Evolutionary conservation across 2,113 vertebrate genomes (phyloP).

Genomic region (Donacobius atricapilla): DNA sequence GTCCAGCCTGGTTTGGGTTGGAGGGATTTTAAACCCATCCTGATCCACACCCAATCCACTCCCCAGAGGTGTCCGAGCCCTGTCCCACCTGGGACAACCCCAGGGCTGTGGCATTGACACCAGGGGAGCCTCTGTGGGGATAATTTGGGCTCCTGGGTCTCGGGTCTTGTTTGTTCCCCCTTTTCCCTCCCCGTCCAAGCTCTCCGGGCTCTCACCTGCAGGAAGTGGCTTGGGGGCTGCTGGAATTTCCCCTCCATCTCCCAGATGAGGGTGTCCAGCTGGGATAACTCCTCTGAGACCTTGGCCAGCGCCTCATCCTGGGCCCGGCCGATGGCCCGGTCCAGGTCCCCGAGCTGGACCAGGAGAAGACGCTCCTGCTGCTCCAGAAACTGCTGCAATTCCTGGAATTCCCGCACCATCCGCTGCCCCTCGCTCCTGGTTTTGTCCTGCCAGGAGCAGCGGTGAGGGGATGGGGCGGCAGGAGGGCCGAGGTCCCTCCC

Average conservation of each 20-base stretch:
- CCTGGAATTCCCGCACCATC: background rate
- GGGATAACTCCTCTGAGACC: background rate
- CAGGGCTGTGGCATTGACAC: background rate
- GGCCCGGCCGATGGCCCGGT: background rate
- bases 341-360: background rate
- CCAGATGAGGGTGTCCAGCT: background rate
- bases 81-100: no score
- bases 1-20: background rate
- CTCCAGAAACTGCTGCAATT: background rate
- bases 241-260: conserved; percentile 32
- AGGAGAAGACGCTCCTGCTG: background rate
- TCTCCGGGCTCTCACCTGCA: background rate
- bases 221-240: background rate
- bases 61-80: background rate
- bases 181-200: background rate
- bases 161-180: background rate
- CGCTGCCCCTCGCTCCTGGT: background rate
- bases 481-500: no score
- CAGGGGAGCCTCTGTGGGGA: background rate
- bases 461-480: background rate
- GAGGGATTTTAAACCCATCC: no score
- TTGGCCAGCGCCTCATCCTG: background rate
- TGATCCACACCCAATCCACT: no score
- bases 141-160: background rate
- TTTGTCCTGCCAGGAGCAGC: background rate